Evolutionary conservation across 2,797 vertebrate species (phyloP).

Genomic region (Alcedo quadribrachys): DNA sequence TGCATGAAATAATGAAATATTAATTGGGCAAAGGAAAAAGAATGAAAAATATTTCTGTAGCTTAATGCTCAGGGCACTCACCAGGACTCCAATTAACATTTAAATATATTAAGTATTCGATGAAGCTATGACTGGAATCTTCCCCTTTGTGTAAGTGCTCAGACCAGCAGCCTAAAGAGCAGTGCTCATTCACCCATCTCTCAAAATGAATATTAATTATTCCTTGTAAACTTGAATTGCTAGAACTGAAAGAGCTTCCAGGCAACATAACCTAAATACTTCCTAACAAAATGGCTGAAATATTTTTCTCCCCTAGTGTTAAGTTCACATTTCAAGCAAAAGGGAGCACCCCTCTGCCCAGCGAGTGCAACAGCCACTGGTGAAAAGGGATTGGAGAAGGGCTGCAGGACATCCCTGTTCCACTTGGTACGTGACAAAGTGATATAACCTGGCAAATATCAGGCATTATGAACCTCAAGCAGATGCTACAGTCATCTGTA

Average conservation of each 20-base stretch:
- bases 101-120: constrained; percentile 52
- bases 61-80: constrained; percentile 37
- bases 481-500: background rate
- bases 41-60: constrained; percentile 23
- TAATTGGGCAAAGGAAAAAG: constrained; percentile 33
- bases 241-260: background rate
- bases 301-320: background rate
- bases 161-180: constrained; percentile 13
- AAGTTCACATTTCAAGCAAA: background rate
- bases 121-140: constrained; percentile 14
- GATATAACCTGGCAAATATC: background rate
- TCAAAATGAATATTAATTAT: constrained; percentile 37
- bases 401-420: background rate
- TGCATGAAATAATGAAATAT: constrained; percentile 41
- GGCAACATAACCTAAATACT: background rate
- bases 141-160: background rate
- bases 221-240: background rate
- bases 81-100: constrained; percentile 58
- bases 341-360: background rate
- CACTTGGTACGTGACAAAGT: background rate
- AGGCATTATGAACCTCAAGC: background rate
- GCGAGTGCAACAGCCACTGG: background rate
- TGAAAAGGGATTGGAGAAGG: background rate
- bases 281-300: background rate
- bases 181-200: background rate